These are phyloP conservation scores for Heliconius eleuchia DNA, from an alignment of 1,140 invertebrate genomes.

Conservation along the genomic window DNA sequence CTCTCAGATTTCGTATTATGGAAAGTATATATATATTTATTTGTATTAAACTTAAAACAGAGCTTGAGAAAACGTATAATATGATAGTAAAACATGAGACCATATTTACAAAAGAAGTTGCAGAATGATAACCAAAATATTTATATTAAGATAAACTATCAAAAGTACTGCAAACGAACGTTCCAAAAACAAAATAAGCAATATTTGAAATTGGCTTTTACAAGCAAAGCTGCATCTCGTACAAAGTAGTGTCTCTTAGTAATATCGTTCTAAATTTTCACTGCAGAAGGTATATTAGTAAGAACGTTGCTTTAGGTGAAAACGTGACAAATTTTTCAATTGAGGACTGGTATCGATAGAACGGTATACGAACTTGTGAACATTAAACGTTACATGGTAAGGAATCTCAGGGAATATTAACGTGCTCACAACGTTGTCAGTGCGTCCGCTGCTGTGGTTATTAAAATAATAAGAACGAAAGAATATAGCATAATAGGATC, in stretches of 20 bases:
- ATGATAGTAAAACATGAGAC: not conserved
- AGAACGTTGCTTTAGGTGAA: slow-evolving; percentile 29
- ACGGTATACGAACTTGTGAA: slow-evolving; percentile 27
- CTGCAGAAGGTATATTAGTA: slow-evolving; percentile 13
- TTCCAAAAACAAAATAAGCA: slow-evolving; percentile 23
- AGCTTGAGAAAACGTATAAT: too few species aligned
- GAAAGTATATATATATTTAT: too few species aligned
- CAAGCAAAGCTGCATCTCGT: slow-evolving; percentile 28
- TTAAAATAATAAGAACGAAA: too few species aligned
- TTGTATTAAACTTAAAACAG: too few species aligned
- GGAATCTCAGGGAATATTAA: slow-evolving; percentile 17
- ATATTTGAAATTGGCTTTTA: slow-evolving; percentile 27
- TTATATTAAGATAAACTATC: slow-evolving; percentile 4
- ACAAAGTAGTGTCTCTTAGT: slow-evolving; percentile 38
- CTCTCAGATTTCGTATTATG: too few species aligned
- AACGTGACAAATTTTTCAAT: slow-evolving; percentile 39
- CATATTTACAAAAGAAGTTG: not conserved
- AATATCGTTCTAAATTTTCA: slow-evolving; percentile 22
- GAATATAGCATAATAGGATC: too few species aligned
- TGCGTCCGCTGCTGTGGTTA: too few species aligned
- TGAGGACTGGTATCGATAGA: slow-evolving; percentile 33
- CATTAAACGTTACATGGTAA: slow-evolving; percentile 32
- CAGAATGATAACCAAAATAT: not conserved
- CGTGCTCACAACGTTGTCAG: too few species aligned
- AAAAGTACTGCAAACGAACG: slow-evolving; percentile 11